Conservation (phyloP, 2,113 vertebrate genomes). For the Suricata suricatta region DNA sequence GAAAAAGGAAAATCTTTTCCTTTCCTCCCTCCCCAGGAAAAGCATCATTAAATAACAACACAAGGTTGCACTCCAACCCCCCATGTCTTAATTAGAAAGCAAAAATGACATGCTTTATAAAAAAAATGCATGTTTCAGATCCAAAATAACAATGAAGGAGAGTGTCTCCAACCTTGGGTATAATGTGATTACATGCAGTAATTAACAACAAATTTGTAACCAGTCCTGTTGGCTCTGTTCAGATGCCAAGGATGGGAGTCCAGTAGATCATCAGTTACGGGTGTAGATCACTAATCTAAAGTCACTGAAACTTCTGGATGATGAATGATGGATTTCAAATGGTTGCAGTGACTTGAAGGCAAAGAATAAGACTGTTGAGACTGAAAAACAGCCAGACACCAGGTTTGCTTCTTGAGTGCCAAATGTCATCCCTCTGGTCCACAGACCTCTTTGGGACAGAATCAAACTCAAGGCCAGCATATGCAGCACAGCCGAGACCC, state of each 20-base stretch:
- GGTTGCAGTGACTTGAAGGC: constrained; percentile 18
- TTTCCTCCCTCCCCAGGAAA: constrained; percentile 3
- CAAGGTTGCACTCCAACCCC: background rate
- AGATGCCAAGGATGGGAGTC: background rate
- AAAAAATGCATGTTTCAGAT: background rate
- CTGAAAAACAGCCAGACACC: background rate
- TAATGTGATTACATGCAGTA: constrained; percentile 1
- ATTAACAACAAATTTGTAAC: constrained; percentile 50
- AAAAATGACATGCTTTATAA: constrained; percentile 15
- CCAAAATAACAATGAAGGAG: constrained; percentile 18
- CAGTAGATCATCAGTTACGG: background rate
- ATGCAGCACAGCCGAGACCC: background rate
- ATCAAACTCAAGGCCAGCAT: background rate
- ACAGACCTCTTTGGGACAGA: background rate
- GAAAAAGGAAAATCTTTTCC: constrained; percentile 59
- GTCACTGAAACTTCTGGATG: background rate
- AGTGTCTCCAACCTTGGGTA: background rate
- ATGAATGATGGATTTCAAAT: background rate
- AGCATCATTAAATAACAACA: constrained; percentile 13
- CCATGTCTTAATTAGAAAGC: constrained; percentile 40
- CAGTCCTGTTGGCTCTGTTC: constrained; percentile 24
- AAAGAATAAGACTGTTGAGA: background rate
- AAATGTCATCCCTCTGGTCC: constrained; percentile 5
- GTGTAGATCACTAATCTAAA: constrained; percentile 22
- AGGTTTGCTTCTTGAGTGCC: background rate